Evolutionary conservation across 2,888 invertebrate species (phyloP), one percentile per base, ranked within the genome.

Genomic region (Mythimna lalbum): DNA sequence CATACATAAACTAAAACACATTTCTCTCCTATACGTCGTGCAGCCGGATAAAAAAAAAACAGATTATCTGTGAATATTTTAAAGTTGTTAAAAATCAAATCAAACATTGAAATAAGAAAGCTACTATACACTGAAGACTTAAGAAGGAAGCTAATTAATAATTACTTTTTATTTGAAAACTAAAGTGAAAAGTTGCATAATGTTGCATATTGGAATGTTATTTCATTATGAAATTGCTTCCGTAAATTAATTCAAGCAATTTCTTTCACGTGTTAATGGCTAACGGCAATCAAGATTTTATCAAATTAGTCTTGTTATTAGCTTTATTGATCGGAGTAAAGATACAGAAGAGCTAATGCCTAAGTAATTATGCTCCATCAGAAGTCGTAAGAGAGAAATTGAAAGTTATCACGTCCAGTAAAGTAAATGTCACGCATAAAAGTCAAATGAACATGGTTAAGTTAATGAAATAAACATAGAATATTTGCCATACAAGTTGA

Each of bases 191-290:
- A 23, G 19, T 67, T 67, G 59, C 55, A 43, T 83, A 53, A 78
- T 27, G 69, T 63, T 62, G 66, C 66, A 72, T 59, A 65, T 23
- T 31, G 52, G 59, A 72, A 69, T 67, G 50, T 56, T 70, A 66
- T 76, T 68, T 74, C 33, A 52, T 65, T 56, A 59, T 59, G 27
- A 60, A 73, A 77, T 74, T 19, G 64, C 72, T 76, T 83, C 72
- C 76, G 81, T 67, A 59, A 61, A 72, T 67, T 56, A 73, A 75
- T 75, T 63, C 65, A 55, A 78, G 33, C 67, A 59, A 76, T 77
- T 74, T 84, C 67, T 84, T 80, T 73, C 62, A 71, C 57, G 66
- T 72, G 57, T 80, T 79, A 74, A 82, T 74, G 23, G 62, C 52
- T 55, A 62, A 61, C 27, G 33, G 60, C 63, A 72, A 74, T 76